Percentiles rank a stretch among this genome's conserved stretches.
phyloP scores from a whole-genome alignment of 2,888 invertebrate species.

The Lycocerus yunnanus region DNA sequence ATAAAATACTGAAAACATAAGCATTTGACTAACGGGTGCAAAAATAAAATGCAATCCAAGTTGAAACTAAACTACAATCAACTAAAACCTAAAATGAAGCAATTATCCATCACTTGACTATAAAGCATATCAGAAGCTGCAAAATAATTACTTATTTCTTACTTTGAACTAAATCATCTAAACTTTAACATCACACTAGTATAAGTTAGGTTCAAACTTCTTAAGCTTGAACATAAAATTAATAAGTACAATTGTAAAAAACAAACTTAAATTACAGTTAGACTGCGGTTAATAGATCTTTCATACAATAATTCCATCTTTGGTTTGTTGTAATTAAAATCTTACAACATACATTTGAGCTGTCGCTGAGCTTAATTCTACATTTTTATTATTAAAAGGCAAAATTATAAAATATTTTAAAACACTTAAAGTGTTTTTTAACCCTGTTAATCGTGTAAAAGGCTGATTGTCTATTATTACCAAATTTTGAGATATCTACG shows the following conservation, averaged over 20 bases:
- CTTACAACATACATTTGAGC: not conserved
- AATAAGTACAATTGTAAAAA: not conserved
- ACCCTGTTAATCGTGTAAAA: not conserved
- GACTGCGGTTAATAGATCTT: not conserved
- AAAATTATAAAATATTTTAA: not conserved
- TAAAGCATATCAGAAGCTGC: not conserved
- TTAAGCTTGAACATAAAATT: not conserved
- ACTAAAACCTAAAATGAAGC: not conserved
- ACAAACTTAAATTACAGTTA: not conserved
- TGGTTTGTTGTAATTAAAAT: not conserved
- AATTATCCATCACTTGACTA: not conserved
- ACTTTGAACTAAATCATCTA: not conserved
- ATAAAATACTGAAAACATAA: not conserved
- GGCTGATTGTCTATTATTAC: not conserved
- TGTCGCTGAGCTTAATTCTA: not conserved
- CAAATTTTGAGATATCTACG: not conserved
- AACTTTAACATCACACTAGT: not conserved
- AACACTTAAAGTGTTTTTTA: not conserved
- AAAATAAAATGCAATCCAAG: not conserved
- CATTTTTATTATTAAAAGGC: not conserved
- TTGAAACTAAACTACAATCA: not conserved
- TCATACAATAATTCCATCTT: not conserved
- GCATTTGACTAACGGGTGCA: not conserved
- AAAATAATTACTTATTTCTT: not conserved
- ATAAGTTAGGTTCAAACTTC: not conserved